These are phyloP conservation scores for Palythoa heliodiscus DNA, from an alignment of 92 coral and sea anemone genomes.

Conservation along the genomic window DNA sequence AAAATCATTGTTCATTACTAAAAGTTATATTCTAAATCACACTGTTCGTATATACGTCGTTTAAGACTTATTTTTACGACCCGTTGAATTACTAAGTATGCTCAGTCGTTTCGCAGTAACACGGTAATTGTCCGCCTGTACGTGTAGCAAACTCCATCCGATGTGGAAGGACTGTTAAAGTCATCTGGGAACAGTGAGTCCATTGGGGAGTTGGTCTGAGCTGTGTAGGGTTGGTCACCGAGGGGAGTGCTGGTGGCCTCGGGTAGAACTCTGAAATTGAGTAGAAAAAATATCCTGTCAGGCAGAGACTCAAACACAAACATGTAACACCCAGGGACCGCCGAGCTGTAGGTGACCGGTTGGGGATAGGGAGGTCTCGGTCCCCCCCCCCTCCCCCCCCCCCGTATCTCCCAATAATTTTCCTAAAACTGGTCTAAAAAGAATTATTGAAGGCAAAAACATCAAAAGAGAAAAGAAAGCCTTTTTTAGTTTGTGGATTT, in stretches of 20 bases:
- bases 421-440: no score
- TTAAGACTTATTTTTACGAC: not conserved
- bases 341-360: no score
- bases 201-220: conserved; percentile 30
- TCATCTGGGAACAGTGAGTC: conserved; percentile 42
- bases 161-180: not conserved
- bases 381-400: no score
- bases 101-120: conserved; percentile 10
- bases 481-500: no score
- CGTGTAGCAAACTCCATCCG: conserved; percentile 28
- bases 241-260: conserved; percentile 10
- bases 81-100: not conserved
- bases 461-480: no score
- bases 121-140: conserved; percentile 21
- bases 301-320: not conserved
- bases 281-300: no score
- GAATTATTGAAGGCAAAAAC: no score
- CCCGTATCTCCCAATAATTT: no score
- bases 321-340: not conserved
- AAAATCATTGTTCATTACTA: no score
- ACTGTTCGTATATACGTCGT: not conserved
- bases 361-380: no score
- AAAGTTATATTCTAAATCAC: not conserved
- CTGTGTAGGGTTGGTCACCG: conserved; percentile 15
- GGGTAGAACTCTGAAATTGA: conserved; percentile 26